Base-by-base conservation (phyloP, 2,888 invertebrate species). In the Disparrhopalites patrizii region DNA sequence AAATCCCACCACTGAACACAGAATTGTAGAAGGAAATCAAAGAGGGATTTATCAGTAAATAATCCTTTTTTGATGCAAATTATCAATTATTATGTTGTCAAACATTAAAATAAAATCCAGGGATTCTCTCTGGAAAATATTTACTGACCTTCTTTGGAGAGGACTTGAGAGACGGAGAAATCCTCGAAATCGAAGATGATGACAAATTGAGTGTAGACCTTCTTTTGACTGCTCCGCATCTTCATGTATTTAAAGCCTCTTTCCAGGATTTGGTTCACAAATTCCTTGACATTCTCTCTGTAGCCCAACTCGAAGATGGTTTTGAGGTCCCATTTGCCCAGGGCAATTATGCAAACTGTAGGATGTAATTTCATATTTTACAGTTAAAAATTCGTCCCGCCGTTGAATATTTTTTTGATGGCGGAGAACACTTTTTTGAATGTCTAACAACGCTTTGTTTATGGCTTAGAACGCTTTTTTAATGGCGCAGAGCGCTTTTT, bases 121-220 rank as follows among this genome's bases (percentile, higher is more conserved):
- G 15, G 15, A 18, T 43, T 5, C 5, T 43, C 8, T 10, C 43
- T 10, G n/a, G 43, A 18, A 18, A 10, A 15, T 10, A 43, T 43
- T 43, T n/a, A n/a, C n/a, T n/a, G n/a, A 55, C 31, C 55, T 55
- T 31, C 36, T 31, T 31, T 30, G 30, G 55, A 55, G 1, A 55
- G 7, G 2, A 55, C 55, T 33, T 55, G 55, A n/a, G 28, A 2
- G 20, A 55, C 2, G 4, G 55, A 55, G 15, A 55, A 55, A 1
- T 33, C 1, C 1, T 55, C 55, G 15, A 55, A 55, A 20, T 55
- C 55, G 23, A 55, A 55, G 3, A 55, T 55, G 2, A 55, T n/a
- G 2, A 36, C 18, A 23, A 55, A 55, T n/a, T 55, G 55, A 2
- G 55, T 55, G 18, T 33, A 15, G 15, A 55, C 2, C 36, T 20